Percentiles rank a stretch among this genome's conserved stretches.
Conservation (phyloP, 2,888 invertebrate species). For the Apodemia zela region DNA sequence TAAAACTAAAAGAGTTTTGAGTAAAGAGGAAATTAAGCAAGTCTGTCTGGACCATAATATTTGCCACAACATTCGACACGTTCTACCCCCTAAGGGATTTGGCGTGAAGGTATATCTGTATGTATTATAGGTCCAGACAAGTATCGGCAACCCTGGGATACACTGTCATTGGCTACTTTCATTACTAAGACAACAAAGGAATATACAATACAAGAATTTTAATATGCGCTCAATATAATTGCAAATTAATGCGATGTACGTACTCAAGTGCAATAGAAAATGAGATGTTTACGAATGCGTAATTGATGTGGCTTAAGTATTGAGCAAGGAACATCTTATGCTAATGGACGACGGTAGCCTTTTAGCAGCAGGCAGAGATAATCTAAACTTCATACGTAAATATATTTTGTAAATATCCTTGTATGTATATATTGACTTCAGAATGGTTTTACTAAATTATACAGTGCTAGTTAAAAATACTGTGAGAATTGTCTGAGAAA, state of each 20-base stretch:
- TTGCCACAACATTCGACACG: no score
- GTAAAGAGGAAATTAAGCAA: no score
- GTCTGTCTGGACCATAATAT: no score
- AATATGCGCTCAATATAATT: slow-evolving; percentile 8
- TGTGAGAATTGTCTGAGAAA: no score
- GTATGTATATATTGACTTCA: neutral
- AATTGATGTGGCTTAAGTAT: neutral
- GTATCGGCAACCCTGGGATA: neutral
- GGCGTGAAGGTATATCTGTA: neutral
- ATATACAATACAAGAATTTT: slow-evolving; percentile 11
- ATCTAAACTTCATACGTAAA: slow-evolving; percentile 31
- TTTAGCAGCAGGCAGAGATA: slow-evolving; percentile 12
- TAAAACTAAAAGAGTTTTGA: no score
- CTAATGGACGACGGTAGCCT: slow-evolving; percentile 5
- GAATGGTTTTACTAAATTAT: no score
- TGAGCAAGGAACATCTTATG: slow-evolving; percentile 14
- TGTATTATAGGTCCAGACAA: neutral
- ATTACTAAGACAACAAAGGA: slow-evolving; percentile 10
- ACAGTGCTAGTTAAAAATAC: no score
- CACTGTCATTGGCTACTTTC: slow-evolving; percentile 2
- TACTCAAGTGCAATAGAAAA: slow-evolving; percentile 10
- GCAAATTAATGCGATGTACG: neutral
- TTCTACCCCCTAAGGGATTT: no score
- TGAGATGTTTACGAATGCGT: slow-evolving; percentile 13
- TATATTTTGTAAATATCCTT: slow-evolving; percentile 20